Percentiles rank a stretch among this genome's conserved stretches.
These are phyloP conservation scores for Chrysodeixis includens DNA, from an alignment of 2,888 invertebrate species.

Conservation along the genomic window DNA sequence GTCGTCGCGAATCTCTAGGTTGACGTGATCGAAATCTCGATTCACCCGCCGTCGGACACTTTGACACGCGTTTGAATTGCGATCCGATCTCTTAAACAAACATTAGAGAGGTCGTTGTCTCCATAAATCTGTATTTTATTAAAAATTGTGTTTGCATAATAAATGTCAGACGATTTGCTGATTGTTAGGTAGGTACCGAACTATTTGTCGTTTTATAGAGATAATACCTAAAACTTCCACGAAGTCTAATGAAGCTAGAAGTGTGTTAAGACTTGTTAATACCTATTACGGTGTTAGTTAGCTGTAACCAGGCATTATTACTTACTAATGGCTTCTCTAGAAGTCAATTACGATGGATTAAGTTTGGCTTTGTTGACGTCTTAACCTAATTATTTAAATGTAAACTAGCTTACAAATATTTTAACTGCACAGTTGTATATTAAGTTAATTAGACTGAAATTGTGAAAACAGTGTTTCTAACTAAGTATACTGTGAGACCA, in stretches of 20 bases:
- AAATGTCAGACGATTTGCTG: neutral
- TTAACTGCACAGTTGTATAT: neutral
- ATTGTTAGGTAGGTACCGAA: neutral
- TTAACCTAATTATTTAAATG: constrained; percentile 3
- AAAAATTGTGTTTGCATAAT: constrained; percentile 10
- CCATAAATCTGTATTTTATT: constrained; percentile 55
- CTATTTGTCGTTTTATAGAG: neutral
- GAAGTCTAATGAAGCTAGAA: neutral
- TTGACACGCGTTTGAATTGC: constrained; percentile 33
- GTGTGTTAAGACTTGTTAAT: neutral
- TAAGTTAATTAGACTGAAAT: neutral
- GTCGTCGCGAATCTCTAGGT: constrained; percentile 76
- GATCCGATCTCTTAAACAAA: constrained; percentile 42
- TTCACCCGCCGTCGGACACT: constrained; percentile 43
- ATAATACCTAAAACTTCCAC: neutral
- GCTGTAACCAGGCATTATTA: neutral
- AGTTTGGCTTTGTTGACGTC: neutral
- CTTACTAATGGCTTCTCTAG: neutral
- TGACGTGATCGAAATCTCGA: constrained; percentile 80
- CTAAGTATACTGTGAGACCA: neutral
- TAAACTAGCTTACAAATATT: neutral
- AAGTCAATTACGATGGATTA: constrained; percentile 3
- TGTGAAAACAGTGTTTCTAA: neutral
- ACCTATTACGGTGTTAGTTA: constrained; percentile 1
- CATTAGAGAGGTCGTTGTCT: constrained; percentile 63